These are phyloP conservation scores for Trichogramma evanescens DNA, from an alignment of 2,888 invertebrate genomes.

Conservation along the genomic window DNA sequence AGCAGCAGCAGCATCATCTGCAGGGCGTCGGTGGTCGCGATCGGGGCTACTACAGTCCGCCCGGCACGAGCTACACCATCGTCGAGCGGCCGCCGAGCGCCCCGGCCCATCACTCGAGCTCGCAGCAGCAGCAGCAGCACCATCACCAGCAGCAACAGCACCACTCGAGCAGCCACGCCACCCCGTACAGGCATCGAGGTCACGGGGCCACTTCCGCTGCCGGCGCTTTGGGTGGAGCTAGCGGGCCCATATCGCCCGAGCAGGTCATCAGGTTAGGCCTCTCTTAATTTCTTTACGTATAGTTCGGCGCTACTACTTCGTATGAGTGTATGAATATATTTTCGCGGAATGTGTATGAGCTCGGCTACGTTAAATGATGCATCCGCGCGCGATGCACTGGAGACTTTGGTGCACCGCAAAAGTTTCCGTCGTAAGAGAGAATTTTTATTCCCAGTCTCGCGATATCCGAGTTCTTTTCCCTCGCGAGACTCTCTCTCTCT, in stretches of 20 bases:
- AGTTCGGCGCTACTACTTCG: too few relatives aligned
- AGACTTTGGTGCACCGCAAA: too few relatives aligned
- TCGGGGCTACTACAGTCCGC: conserved; percentile 76
- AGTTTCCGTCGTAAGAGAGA: too few relatives aligned
- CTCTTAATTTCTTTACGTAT: too few relatives aligned
- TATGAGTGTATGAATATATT: too few relatives aligned
- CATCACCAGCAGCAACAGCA: too few relatives aligned
- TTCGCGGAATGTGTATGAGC: too few relatives aligned
- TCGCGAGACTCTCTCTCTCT: too few relatives aligned
- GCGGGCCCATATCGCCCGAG: conserved; percentile 68
- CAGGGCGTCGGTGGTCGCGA: conserved; percentile 46
- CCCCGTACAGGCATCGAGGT: conserved; percentile 40
- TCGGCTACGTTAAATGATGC: too few relatives aligned
- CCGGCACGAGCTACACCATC: conserved; percentile 83
- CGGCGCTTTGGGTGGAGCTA: conserved; percentile 32
- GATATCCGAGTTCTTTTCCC: too few relatives aligned
- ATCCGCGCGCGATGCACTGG: too few relatives aligned
- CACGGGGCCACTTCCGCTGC: conserved; percentile 20
- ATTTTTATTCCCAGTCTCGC: too few relatives aligned
- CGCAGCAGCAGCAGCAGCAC: not conserved
- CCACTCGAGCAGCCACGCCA: conserved; percentile 42
- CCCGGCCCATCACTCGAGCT: conserved; percentile 62
- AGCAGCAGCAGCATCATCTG: conserved; percentile 26
- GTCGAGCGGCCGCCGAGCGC: conserved; percentile 73
- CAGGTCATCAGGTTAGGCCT: conserved; percentile 59